Evolutionary conservation across 2,113 vertebrate genomes (phyloP).

Genomic region (Azemiops feae): DNA sequence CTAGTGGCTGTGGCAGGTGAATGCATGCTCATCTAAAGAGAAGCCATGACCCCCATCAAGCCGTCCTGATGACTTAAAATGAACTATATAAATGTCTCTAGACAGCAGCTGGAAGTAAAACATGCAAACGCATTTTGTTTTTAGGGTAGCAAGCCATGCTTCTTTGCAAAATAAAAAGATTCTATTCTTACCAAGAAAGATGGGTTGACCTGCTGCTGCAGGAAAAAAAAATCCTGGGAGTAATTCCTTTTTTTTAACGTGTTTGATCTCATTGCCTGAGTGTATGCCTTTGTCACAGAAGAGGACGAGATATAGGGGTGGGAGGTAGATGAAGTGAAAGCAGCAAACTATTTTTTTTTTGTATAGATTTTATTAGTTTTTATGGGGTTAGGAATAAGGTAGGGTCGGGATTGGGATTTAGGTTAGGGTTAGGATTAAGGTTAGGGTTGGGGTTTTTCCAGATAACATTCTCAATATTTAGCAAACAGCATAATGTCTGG

Average conservation of each 20-base stretch:
- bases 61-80: neutral
- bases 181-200: neutral
- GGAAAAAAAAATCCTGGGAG: neutral
- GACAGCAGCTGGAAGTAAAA: neutral
- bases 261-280: neutral
- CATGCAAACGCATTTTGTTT: neutral
- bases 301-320: too few relatives aligned
- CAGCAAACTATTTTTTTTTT: too few relatives aligned
- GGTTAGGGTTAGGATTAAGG: too few relatives aligned
- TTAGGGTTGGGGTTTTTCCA: too few relatives aligned
- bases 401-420: too few relatives aligned
- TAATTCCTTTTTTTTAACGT: neutral
- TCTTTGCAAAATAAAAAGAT: neutral
- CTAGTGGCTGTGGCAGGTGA: neutral
- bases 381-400: too few relatives aligned
- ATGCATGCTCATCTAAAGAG: fast-evolving
- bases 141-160: fast-evolving
- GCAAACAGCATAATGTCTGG: too few relatives aligned
- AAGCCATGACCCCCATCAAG: neutral
- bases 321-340: too few relatives aligned
- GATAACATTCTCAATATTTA: too few relatives aligned
- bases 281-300: too few relatives aligned
- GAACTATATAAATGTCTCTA: neutral
- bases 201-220: neutral
- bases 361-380: too few relatives aligned